Evolutionary conservation across 2,113 vertebrate genomes (phyloP).

Genomic region (Tachysurus vachellii): DNA sequence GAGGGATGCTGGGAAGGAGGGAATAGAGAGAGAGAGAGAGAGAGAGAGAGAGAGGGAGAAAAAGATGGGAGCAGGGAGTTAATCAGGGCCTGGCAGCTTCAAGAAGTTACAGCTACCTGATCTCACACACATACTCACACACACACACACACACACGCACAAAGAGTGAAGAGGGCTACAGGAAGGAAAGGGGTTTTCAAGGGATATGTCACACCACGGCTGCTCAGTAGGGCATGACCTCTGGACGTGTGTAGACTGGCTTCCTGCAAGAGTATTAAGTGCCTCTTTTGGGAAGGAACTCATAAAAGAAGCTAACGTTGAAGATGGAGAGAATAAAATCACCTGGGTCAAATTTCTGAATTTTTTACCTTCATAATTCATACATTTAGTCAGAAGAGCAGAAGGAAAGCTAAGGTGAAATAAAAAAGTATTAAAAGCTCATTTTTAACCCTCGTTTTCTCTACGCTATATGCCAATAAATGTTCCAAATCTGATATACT

Average conservation of each 20-base stretch:
- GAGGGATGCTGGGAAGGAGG: slow-evolving; percentile 28
- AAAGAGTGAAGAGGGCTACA: slow-evolving; percentile 31
- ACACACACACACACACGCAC: slow-evolving; percentile 18
- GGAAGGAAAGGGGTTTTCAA: slow-evolving; percentile 46
- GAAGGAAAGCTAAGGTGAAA: background rate
- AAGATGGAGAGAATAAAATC: background rate
- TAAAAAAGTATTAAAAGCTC: background rate
- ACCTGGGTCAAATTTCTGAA: slow-evolving; percentile 10
- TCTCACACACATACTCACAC: slow-evolving; percentile 24
- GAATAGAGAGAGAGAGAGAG: slow-evolving; percentile 5
- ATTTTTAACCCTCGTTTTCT: background rate
- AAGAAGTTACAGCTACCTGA: slow-evolving; percentile 70
- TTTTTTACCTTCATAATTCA: background rate
- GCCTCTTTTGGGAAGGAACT: slow-evolving; percentile 29
- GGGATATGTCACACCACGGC: slow-evolving; percentile 47
- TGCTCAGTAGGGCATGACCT: slow-evolving; percentile 37
- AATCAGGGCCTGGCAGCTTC: slow-evolving; percentile 79
- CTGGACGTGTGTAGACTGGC: slow-evolving; percentile 37
- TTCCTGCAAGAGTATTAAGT: slow-evolving; percentile 41
- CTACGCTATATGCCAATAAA: background rate
- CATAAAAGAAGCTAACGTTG: background rate
- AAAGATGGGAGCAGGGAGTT: slow-evolving; percentile 64
- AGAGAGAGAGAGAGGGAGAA: slow-evolving; percentile 13
- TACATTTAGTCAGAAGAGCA: background rate
- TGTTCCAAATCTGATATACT: background rate